Conservation (phyloP, 2,113 vertebrate genomes). For the Petrocephalus zakoni region DNA sequence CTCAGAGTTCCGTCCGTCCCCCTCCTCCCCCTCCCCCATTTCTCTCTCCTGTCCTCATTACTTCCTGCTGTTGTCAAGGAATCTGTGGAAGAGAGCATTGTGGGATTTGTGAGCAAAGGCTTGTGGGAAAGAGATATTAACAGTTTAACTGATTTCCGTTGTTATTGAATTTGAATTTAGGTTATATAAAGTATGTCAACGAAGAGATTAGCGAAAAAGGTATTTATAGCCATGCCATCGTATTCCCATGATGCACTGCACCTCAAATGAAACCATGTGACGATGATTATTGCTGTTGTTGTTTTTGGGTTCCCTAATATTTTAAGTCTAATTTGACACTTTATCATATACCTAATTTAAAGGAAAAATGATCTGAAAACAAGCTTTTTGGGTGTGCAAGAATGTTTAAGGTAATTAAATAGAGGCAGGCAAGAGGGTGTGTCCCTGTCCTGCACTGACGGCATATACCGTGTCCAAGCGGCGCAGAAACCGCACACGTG, state of each 20-base stretch:
- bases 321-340: background rate
- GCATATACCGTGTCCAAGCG: background rate
- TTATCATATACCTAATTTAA: background rate
- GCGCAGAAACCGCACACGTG: background rate
- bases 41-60: conserved; percentile 6
- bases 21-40: conserved; percentile 13
- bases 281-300: conserved; percentile 20
- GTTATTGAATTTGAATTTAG: conserved; percentile 3
- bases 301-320: conserved; percentile 10
- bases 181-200: conserved; percentile 6
- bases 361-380: background rate
- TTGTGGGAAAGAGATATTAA: conserved; percentile 19
- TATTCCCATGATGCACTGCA: conserved; percentile 37
- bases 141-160: conserved; percentile 9
- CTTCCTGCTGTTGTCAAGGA: conserved; percentile 35
- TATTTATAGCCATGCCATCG: conserved; percentile 23
- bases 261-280: conserved; percentile 12
- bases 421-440: background rate
- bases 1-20: background rate
- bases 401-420: background rate
- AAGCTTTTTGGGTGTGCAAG: background rate
- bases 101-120: conserved; percentile 34
- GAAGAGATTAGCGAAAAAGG: background rate
- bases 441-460: background rate
- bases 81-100: conserved; percentile 47